phyloP scores from a whole-genome alignment of 2,113 vertebrate species.

The Crocuta crocuta region DNA sequence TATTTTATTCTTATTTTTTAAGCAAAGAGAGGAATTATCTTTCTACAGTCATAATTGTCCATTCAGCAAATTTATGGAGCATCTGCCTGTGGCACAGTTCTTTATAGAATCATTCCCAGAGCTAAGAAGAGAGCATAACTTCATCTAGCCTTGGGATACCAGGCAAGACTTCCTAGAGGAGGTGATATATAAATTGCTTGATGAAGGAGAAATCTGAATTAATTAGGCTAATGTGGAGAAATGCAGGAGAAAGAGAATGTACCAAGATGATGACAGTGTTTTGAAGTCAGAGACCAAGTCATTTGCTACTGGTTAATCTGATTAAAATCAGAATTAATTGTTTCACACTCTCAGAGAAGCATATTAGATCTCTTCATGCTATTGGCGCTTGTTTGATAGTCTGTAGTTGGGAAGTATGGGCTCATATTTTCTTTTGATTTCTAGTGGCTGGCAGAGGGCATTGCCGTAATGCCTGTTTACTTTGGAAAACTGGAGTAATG shows the following conservation, averaged over 20 bases:
- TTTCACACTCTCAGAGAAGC: not conserved
- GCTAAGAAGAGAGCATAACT: not conserved
- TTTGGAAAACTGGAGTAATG: slow-evolving; percentile 17
- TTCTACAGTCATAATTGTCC: not conserved
- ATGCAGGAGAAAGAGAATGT: not conserved
- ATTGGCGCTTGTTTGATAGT: slow-evolving; percentile 23
- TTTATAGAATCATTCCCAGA: not conserved
- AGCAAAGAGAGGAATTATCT: not conserved
- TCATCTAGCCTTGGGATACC: not conserved
- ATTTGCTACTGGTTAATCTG: slow-evolving; percentile 30
- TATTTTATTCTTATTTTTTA: not conserved
- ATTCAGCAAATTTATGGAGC: not conserved
- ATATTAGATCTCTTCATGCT: slow-evolving; percentile 2
- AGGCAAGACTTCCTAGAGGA: not conserved
- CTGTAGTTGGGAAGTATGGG: not conserved
- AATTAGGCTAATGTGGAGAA: not conserved
- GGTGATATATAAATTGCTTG: not conserved
- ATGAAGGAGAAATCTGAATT: not conserved
- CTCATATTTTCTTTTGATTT: slow-evolving; percentile 35
- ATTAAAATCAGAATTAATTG: slow-evolving; percentile 51
- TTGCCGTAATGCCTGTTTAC: not conserved
- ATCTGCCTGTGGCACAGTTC: not conserved
- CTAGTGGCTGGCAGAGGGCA: not conserved
- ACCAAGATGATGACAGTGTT: not conserved
- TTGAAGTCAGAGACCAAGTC: not conserved